Evolutionary conservation across 2,113 vertebrate genomes (phyloP).

Genomic region (Sporophila hypoxantha): DNA sequence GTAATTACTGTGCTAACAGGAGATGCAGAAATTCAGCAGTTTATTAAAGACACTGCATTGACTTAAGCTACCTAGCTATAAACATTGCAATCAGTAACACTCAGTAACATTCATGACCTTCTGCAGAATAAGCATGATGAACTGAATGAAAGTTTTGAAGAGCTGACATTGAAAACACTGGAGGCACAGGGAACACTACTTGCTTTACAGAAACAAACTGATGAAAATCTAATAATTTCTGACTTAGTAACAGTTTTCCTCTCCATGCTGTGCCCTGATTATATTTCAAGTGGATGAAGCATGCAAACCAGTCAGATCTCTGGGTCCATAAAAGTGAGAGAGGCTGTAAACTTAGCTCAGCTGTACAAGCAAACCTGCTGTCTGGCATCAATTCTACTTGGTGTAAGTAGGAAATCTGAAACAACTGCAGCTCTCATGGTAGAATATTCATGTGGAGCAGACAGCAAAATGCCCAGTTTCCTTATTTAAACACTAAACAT

Average conservation of each 20-base stretch:
- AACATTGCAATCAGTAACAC: background rate
- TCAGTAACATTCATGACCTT: background rate
- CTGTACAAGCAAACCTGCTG: slow-evolving; percentile 35
- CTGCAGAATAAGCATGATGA: background rate
- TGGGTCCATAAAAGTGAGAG: background rate
- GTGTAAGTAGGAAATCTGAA: slow-evolving; percentile 25
- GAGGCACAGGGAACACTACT: background rate
- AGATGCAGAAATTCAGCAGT: background rate
- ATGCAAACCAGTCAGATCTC: background rate
- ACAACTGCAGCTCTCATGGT: background rate
- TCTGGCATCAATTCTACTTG: slow-evolving; percentile 28
- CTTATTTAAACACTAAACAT: background rate
- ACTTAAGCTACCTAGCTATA: background rate
- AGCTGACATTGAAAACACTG: background rate
- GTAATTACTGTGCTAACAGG: background rate
- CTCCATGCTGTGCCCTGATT: background rate
- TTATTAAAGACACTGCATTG: background rate
- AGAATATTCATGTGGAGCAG: background rate
- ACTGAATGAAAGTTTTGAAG: background rate
- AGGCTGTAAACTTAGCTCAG: slow-evolving; percentile 31
- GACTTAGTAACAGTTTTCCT: background rate
- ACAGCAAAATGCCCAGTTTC: background rate
- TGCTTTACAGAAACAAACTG: background rate
- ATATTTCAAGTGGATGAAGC: background rate
- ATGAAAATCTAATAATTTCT: background rate